Base-by-base conservation (phyloP, 2,797 vertebrate species). In the Melopsittacus undulatus region DNA sequence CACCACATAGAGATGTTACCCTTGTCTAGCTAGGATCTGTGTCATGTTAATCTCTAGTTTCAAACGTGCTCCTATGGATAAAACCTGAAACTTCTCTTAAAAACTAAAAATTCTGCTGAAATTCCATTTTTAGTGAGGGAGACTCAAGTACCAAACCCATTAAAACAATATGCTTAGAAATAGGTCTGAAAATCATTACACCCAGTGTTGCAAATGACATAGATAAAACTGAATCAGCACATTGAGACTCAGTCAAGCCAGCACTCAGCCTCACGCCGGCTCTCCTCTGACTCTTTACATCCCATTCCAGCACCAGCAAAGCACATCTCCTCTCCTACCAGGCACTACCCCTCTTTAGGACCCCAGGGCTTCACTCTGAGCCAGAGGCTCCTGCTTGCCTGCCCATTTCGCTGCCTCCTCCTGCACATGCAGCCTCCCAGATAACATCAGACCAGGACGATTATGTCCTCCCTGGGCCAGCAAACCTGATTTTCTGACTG, bases 401-500 rank as follows among this genome's bases (percentile, higher is more conserved):
- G 21, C 49, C 48, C 8, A 20, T 73, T 87, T 48, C 2, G 0
- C 48, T 63, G 23, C 34, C 21, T 81, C 69, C 73, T 83, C 59
- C 75, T 42, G 11, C 1, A 11, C 36, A 36, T 69, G 7, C 21
- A 49, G 32, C 30, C 40, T 29, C 45, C 4, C 36, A 91, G 95
- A 95, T 96, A 96, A 88, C 83, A 95, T 95, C 95, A 94, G 40
- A 7, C 29, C 61, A 57, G 70, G 54, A 74, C 9, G 2, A 73
- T 91, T 93, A 83, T 9, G 51, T 74, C 19, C 82, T 61, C 42
- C 51, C 24, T 1, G 11, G 40, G 40, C 66, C 79, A 92, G 63
- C 73, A 96, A 82, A 62, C 74, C 64, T 90, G 59, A 93, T 96
- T 94, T 94, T 91, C 94, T 94, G 77, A 89, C 61, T 95, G 92